Base-by-base conservation (phyloP, 2,797 vertebrate genomes). In the Poecilia velifera region DNA sequence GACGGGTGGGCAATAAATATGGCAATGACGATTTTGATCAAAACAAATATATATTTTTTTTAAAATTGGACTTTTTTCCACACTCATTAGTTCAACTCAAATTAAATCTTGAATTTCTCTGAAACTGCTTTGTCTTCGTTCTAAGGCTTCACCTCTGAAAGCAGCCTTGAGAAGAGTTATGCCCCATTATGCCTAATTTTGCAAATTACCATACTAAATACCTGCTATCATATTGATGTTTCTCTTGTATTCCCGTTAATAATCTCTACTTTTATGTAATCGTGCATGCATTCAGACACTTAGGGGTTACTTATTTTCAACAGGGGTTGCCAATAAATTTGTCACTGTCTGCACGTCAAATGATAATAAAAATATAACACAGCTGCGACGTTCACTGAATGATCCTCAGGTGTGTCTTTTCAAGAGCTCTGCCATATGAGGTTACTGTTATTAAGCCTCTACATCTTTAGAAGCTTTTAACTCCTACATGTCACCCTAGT, bases 371-470 rank as follows among this genome's bases (percentile, higher is more conserved):
- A 84, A 80, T 45, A 74, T 1, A 22, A 75, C 43, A 28, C 91
- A 93, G 93, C 91, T 93, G 91, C 31, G 72, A 73, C 49, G 75
- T 87, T 88, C 78, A 83, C 31, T n/a, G 47, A 84, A 70, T 13
- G 6, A 4, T 87, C 76, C 78, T 90, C 90, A 84, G 91, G 91
- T 90, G 84, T 41, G 47, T 76, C 90, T 84, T 85, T 90, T 92
- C 82, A 90, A 59, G 66, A 81, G 78, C 74, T 51, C 51, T 77
- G 20, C 13, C 22, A 74, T 77, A 51, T 64, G 74, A 89, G 81
- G 85, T 80, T 73, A 45, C 59, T 79, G 71, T 78, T 73, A 49
- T 83, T 72, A 39, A 64, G 36, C 59, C 59, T 74, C 74, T 75
- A 47, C 70, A 46, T 82, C 79, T 64, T 77, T 75, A 72, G 77